Conservation (phyloP, 2,888 invertebrate genomes). For the Oscheius myriophilus region DNA sequence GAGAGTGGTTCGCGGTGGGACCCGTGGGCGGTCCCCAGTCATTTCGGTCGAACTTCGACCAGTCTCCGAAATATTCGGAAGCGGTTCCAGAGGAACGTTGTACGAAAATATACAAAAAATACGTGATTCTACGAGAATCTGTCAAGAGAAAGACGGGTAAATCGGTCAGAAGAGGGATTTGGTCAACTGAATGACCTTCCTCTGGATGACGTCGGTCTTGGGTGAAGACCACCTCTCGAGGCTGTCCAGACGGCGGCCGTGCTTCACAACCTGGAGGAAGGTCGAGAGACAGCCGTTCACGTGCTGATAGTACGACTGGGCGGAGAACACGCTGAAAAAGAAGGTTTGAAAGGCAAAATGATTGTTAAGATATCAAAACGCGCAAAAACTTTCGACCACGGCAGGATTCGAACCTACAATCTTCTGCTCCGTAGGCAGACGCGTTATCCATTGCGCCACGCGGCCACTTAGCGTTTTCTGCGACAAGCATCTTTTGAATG, state of each 20-base stretch:
- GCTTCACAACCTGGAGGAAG: constrained; percentile 58
- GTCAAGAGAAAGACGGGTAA: neutral
- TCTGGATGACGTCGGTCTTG: constrained; percentile 51
- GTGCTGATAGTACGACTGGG: constrained; percentile 58
- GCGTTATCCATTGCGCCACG: constrained; percentile 69
- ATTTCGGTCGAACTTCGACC: too few relatives aligned
- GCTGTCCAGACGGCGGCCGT: constrained; percentile 57
- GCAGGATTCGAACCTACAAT: constrained; percentile 71
- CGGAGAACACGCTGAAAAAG: constrained; percentile 59
- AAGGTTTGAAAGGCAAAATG: neutral
- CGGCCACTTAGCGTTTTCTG: too few relatives aligned
- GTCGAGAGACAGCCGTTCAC: constrained; percentile 55
- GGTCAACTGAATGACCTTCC: constrained; percentile 51
- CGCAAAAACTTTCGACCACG: constrained; percentile 52
- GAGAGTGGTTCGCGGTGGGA: too few relatives aligned
- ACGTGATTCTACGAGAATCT: too few relatives aligned
- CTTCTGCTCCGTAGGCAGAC: constrained; percentile 72
- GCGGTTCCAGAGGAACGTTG: too few relatives aligned
- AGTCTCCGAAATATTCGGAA: too few relatives aligned
- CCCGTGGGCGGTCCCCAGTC: too few relatives aligned
- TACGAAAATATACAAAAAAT: too few relatives aligned
- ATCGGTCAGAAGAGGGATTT: constrained; percentile 40
- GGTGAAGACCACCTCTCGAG: constrained; percentile 59
- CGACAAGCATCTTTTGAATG: too few relatives aligned
- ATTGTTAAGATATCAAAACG: too few relatives aligned